Evolutionary conservation across 2,113 vertebrate species (phyloP).

Genomic region (Pelecanus crispus): DNA sequence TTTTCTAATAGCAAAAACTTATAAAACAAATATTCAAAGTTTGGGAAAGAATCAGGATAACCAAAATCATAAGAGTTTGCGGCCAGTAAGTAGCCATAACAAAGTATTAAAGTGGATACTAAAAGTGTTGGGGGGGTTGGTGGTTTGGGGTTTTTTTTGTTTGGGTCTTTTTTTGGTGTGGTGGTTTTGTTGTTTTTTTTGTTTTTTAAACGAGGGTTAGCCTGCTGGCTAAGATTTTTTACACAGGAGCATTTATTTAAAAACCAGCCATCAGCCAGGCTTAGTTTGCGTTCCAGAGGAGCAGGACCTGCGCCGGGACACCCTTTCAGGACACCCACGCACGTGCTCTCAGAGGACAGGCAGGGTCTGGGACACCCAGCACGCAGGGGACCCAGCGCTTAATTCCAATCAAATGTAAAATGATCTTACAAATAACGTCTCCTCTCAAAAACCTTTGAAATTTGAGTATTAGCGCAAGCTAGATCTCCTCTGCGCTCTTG

Average conservation of each 20-base stretch:
- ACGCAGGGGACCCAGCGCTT: accelerated
- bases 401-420: background rate
- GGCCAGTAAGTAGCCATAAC: background rate
- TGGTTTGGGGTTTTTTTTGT: background rate
- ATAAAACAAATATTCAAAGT: background rate
- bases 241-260: background rate
- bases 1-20: background rate
- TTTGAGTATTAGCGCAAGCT: background rate
- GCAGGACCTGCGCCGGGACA: background rate
- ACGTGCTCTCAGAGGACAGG: background rate
- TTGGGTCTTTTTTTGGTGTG: background rate
- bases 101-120: background rate
- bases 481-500: background rate
- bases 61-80: background rate
- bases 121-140: accelerated
- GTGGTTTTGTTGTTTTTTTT: no score
- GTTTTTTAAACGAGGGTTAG: background rate
- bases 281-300: background rate
- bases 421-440: no score
- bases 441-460: background rate
- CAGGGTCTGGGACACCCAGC: background rate
- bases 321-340: background rate
- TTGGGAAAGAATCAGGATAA: background rate
- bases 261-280: background rate
- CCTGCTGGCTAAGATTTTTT: background rate